Conservation (phyloP, 2,888 invertebrate genomes). For the Heteromurus nitidus region DNA sequence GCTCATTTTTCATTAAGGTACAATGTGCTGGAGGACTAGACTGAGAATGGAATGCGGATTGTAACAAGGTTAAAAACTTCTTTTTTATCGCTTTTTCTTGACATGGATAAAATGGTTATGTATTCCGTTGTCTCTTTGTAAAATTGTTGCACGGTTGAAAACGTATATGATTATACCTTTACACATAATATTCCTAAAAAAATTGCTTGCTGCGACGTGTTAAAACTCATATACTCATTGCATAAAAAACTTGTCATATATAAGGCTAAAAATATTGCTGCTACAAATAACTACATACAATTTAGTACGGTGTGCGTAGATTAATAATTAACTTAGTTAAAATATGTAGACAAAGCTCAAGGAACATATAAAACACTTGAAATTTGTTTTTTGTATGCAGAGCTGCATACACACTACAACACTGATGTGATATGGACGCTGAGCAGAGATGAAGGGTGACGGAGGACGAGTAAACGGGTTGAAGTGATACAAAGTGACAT, state of each 20-base stretch:
- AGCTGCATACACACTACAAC: background rate
- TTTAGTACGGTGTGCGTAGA: no score
- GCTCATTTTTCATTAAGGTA: slow-evolving; percentile 47
- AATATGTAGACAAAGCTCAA: no score
- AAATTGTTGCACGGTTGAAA: background rate
- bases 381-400: background rate
- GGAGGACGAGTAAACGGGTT: no score
- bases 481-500: no score
- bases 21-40: slow-evolving; percentile 56
- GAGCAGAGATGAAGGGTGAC: slow-evolving; percentile 23
- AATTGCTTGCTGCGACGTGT: background rate
- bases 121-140: slow-evolving; percentile 1
- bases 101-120: slow-evolving; percentile 9
- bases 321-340: no score
- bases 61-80: slow-evolving; percentile 15
- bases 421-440: slow-evolving; percentile 42
- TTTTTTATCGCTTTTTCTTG: background rate
- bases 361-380: background rate
- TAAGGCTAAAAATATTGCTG: background rate
- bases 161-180: no score
- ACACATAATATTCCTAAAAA: no score
- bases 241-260: background rate
- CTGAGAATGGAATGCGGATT: slow-evolving; percentile 47
- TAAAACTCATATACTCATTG: background rate
- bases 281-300: background rate